A percentile compares a stretch with the other conserved stretches of the same genome.
These are phyloP conservation scores for Cyprinodon diabolis DNA, from an alignment of 2,797 vertebrate species.

Conservation along the genomic window DNA sequence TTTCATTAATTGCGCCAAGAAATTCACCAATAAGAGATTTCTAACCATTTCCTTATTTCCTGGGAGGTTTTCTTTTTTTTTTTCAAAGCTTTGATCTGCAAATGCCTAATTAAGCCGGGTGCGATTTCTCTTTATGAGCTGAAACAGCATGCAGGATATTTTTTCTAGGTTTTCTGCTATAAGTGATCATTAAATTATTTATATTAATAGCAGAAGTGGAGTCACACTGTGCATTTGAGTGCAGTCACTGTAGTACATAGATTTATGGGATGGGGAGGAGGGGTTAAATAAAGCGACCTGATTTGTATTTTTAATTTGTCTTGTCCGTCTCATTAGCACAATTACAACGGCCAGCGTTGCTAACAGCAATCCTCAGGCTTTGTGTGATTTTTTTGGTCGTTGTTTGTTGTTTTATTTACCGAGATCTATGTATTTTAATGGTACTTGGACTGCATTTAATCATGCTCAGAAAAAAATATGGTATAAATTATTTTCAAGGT, in stretches of 20 bases:
- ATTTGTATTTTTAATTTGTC: neutral
- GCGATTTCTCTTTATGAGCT: neutral
- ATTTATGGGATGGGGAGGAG: neutral
- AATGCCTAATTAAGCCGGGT: neutral
- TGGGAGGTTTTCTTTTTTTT: neutral
- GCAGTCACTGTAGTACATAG: neutral
- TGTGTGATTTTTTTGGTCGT: neutral
- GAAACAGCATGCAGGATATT: neutral
- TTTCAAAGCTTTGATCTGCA: neutral
- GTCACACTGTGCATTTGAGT: neutral
- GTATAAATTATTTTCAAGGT: neutral
- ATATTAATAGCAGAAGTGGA: neutral
- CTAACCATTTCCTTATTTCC: neutral
- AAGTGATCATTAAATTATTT: neutral
- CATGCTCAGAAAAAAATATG: neutral
- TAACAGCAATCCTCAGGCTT: neutral
- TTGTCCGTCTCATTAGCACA: neutral
- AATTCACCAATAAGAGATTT: neutral
- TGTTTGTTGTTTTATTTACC: no score
- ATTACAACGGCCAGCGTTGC: neutral
- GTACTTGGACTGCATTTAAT: neutral
- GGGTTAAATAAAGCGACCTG: neutral
- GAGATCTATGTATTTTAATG: neutral
- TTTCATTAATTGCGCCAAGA: slow-evolving; percentile 71
- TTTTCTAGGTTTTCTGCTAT: neutral